Evolutionary conservation across 2,888 invertebrate species (phyloP).

Genomic region (Chrysopilus asiliformis): DNA sequence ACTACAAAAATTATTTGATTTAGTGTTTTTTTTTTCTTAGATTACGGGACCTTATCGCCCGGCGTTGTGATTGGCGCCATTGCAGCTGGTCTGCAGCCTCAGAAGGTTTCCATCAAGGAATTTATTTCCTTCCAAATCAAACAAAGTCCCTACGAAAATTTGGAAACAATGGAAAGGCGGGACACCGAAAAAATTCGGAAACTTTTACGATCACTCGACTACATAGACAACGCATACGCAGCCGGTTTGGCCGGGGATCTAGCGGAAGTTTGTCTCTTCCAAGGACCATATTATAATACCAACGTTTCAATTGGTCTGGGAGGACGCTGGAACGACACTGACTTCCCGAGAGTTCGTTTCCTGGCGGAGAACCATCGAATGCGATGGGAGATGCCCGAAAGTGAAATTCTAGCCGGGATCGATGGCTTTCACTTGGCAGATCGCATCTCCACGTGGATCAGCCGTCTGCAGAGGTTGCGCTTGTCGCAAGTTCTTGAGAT

Average conservation of each 20-base stretch:
- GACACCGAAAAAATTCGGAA: slow-evolving; percentile 15
- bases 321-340: slow-evolving; percentile 53
- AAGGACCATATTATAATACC: slow-evolving; percentile 41
- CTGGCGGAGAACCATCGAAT: slow-evolving; percentile 35
- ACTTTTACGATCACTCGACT: slow-evolving; percentile 10
- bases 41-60: slow-evolving; percentile 46
- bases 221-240: slow-evolving; percentile 45
- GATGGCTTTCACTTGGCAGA: slow-evolving; percentile 46
- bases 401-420: slow-evolving; percentile 53
- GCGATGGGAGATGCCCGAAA: slow-evolving; percentile 50
- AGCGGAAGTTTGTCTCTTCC: slow-evolving; percentile 51
- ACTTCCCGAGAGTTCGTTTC: slow-evolving; percentile 43
- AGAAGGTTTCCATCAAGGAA: slow-evolving; percentile 40
- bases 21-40: slow-evolving; percentile 4
- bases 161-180: slow-evolving; percentile 25
- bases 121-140: slow-evolving; percentile 22
- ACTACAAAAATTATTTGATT: too few species aligned
- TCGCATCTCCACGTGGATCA: slow-evolving; percentile 40
- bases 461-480: slow-evolving; percentile 38
- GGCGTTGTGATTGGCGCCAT: slow-evolving; percentile 47
- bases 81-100: slow-evolving; percentile 46
- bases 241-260: slow-evolving; percentile 51
- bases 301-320: slow-evolving; percentile 40
- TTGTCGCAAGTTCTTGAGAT: slow-evolving; percentile 51
- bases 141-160: slow-evolving; percentile 8